These are phyloP conservation scores for Rattus rattus DNA, from an alignment of 2,113 vertebrate species.

Conservation along the genomic window DNA sequence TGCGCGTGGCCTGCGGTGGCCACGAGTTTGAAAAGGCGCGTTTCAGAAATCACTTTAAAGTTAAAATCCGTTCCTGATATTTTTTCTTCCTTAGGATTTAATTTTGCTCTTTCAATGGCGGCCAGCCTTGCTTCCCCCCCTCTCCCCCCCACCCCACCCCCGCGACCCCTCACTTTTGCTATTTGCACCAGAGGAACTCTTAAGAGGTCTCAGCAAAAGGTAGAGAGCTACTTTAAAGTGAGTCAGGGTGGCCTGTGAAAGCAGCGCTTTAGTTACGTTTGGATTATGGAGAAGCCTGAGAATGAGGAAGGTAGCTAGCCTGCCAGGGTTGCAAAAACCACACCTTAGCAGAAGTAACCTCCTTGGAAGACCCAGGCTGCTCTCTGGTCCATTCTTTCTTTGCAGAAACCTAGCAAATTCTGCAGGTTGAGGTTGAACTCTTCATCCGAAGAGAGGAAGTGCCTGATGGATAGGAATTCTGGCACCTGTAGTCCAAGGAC, in stretches of 20 bases:
- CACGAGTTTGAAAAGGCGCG: constrained; percentile 84
- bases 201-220: constrained; percentile 84
- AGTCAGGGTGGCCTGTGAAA: constrained; percentile 78
- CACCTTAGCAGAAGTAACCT: not conserved
- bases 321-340: constrained; percentile 65
- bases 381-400: not conserved
- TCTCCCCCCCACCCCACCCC: no score
- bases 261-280: constrained; percentile 77
- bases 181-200: constrained; percentile 82
- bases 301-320: constrained; percentile 56
- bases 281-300: not conserved
- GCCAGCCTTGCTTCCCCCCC: constrained; percentile 54
- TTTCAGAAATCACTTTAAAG: constrained; percentile 84
- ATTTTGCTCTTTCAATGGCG: constrained; percentile 82
- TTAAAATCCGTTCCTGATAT: constrained; percentile 86
- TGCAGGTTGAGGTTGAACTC: not conserved
- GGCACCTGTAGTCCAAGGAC: not conserved
- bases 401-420: not conserved
- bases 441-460: not conserved
- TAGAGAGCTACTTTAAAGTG: constrained; percentile 82
- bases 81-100: constrained; percentile 84
- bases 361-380: not conserved
- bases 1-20: constrained; percentile 76
- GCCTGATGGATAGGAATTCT: not conserved
- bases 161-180: constrained; percentile 56